phyloP scores from a whole-genome alignment of 2,113 vertebrate genomes.

The Vireo altiloquus region DNA sequence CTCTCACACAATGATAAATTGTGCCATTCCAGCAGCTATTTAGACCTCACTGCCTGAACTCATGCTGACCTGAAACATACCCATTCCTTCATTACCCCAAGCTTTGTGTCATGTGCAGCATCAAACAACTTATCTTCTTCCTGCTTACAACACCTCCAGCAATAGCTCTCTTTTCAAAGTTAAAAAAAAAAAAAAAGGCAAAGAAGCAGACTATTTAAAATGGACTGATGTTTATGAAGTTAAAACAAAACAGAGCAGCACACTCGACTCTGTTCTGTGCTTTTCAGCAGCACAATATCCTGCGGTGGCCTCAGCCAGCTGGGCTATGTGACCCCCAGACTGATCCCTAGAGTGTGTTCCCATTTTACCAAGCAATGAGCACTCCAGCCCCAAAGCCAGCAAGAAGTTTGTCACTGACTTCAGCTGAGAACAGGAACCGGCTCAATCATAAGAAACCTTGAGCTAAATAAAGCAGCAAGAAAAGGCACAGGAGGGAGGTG shows the following conservation, averaged over 20 bases:
- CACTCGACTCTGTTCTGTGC: neutral
- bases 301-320: neutral
- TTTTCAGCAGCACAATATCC: neutral
- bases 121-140: conserved; percentile 14
- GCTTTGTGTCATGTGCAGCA: neutral
- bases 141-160: conserved; percentile 33
- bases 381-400: neutral
- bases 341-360: conserved; percentile 19
- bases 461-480: conserved; percentile 42
- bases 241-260: conserved; percentile 17
- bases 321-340: neutral
- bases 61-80: neutral
- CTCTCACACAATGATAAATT: conserved; percentile 13
- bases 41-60: conserved; percentile 22
- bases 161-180: neutral
- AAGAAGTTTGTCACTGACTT: conserved; percentile 42
- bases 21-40: conserved; percentile 3
- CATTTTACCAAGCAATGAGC: conserved; percentile 10
- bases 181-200: neutral
- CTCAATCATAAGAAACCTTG: conserved; percentile 10
- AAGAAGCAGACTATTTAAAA: neutral
- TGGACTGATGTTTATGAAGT: neutral
- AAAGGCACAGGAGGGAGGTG: neutral
- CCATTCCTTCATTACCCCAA: conserved; percentile 6
- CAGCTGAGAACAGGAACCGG: neutral